Evolutionary conservation across 2,113 vertebrate species (phyloP).

Genomic region (Camelus dromedarius): DNA sequence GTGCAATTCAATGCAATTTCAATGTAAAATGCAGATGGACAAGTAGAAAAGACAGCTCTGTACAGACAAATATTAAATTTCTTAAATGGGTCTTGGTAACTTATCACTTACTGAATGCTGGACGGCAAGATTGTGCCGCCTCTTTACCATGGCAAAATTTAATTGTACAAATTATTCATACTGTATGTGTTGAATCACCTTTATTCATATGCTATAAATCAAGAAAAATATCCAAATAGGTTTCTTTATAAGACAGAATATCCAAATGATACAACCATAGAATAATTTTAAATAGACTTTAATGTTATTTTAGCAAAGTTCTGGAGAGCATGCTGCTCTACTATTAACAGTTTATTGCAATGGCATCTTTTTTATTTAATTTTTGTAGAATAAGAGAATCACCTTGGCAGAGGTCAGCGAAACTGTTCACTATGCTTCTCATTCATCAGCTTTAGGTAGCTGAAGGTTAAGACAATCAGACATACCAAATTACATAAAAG

Average conservation of each 20-base stretch:
- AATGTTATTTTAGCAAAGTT: constrained; percentile 61
- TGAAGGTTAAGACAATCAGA: background rate
- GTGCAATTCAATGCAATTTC: background rate
- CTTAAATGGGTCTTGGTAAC: background rate
- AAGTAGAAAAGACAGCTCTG: background rate
- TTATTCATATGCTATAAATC: background rate
- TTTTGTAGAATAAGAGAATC: constrained; percentile 2
- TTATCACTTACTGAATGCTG: background rate
- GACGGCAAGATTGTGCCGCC: background rate
- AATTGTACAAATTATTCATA: constrained; percentile 10
- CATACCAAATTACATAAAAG: background rate
- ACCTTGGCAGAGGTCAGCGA: background rate
- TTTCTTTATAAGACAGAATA: background rate
- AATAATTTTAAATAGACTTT: constrained; percentile 30
- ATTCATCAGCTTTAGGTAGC: background rate
- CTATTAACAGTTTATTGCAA: constrained; percentile 6
- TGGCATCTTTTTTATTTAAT: background rate
- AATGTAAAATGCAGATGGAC: background rate
- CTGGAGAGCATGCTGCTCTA: background rate
- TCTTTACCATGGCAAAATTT: background rate
- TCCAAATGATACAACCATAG: background rate
- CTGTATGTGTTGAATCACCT: background rate
- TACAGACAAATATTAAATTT: background rate
- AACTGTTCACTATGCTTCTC: background rate
- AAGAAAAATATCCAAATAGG: background rate